phyloP scores from a whole-genome alignment of 2,888 invertebrate species.

The Candidula unifasciata region DNA sequence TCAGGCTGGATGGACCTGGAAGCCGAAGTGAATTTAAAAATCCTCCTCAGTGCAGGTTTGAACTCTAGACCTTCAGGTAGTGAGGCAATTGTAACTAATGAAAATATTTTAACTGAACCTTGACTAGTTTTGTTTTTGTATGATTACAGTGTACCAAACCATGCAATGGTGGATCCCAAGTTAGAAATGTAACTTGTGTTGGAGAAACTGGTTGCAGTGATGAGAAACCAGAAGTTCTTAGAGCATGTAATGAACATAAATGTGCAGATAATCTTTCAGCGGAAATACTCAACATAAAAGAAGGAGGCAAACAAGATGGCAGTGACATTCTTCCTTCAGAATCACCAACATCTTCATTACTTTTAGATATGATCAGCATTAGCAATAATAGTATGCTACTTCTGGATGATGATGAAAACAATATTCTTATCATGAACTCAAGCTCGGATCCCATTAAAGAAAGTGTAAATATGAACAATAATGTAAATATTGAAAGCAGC shows the following conservation, averaged over 20 bases:
- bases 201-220: constrained; percentile 66
- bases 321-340: not conserved
- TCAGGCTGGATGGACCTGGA: too few species aligned
- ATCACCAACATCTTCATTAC: not conserved
- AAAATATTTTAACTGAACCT: not conserved
- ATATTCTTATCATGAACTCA: constrained; percentile 16
- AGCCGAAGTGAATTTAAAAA: too few species aligned
- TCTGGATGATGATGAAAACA: constrained; percentile 25
- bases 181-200: constrained; percentile 75
- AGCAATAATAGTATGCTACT: not conserved
- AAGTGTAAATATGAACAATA: not conserved
- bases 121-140: not conserved
- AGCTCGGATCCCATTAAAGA: not conserved
- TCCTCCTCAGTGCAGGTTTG: too few species aligned
- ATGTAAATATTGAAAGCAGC: not conserved
- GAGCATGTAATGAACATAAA: constrained; percentile 58
- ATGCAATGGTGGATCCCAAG: constrained; percentile 77
- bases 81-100: too few species aligned
- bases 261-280: constrained; percentile 55
- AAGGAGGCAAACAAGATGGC: constrained; percentile 4
- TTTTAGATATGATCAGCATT: constrained; percentile 7
- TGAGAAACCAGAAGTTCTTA: constrained; percentile 62
- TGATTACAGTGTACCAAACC: constrained; percentile 72
- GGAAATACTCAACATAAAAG: constrained; percentile 25
- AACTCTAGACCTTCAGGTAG: too few species aligned